These are phyloP conservation scores for Atta cephalotes DNA, from an alignment of 1,140 invertebrate species.

Conservation along the genomic window DNA sequence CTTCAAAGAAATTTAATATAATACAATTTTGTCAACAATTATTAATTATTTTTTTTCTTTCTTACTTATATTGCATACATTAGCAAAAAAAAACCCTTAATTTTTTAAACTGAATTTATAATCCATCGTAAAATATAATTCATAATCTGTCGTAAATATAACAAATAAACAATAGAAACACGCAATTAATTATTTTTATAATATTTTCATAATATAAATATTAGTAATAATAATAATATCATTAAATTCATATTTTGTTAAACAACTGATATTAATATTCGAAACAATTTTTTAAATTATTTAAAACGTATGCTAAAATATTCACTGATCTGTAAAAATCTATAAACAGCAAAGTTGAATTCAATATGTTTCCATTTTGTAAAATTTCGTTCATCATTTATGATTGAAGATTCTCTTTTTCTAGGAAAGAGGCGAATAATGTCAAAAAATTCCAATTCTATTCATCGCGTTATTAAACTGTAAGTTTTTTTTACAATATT, in stretches of 20 bases:
- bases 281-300: not conserved
- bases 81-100: too few species aligned
- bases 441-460: constrained; percentile 44
- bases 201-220: not conserved
- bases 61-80: too few species aligned
- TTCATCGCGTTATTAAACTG: constrained; percentile 20
- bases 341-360: not conserved
- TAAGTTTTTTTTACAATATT: constrained; percentile 48
- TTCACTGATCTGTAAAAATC: constrained; percentile 25
- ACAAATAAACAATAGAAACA: too few species aligned
- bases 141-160: too few species aligned
- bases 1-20: not conserved
- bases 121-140: not conserved
- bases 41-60: too few species aligned
- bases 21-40: not conserved
- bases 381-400: not conserved
- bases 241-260: constrained; percentile 1
- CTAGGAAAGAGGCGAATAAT: constrained; percentile 6
- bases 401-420: constrained; percentile 18
- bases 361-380: not conserved
- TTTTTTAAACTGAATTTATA: not conserved
- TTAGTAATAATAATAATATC: not conserved
- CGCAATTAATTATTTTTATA: too few species aligned
- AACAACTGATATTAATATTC: not conserved
- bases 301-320: not conserved